Evolutionary conservation across 35 echinoderm and acorn worm genomes (phyloP).

Genomic region (Ophioderma brevispina): DNA sequence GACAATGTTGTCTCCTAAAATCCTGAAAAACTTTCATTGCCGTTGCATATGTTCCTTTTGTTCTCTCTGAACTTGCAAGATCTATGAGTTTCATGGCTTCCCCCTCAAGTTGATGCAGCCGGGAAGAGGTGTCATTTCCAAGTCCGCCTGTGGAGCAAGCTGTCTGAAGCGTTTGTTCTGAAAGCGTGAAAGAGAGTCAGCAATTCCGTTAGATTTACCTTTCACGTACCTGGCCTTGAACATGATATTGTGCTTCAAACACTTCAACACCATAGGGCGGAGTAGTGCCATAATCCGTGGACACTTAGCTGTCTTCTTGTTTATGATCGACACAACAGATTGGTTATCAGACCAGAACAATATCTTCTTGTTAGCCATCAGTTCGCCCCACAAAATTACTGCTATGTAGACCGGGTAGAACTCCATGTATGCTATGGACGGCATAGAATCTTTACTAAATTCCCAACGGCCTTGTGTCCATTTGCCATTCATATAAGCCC

Average conservation of each 20-base stretch:
- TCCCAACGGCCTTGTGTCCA: constrained; percentile 42
- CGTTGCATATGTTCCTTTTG: not conserved
- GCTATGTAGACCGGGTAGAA: not conserved
- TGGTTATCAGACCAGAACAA: constrained; percentile 33
- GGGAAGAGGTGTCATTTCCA: not conserved
- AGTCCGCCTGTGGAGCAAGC: constrained; percentile 11
- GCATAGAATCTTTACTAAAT: not conserved
- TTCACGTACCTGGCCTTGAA: constrained; percentile 35
- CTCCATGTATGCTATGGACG: not conserved
- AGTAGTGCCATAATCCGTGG: constrained; percentile 39
- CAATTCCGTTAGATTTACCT: constrained; percentile 28
- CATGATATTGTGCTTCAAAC: constrained; percentile 38
- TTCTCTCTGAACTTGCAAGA: not conserved
- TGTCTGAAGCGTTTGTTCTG: constrained; percentile 32
- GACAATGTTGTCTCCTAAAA: not conserved
- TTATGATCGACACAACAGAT: constrained; percentile 26
- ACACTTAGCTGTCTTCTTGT: constrained; percentile 42
- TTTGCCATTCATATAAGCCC: not conserved
- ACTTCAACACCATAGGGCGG: not conserved
- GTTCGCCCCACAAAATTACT: not conserved
- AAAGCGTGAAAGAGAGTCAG: constrained; percentile 56
- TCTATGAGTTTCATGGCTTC: not conserved
- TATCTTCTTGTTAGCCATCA: not conserved
- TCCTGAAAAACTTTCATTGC: not conserved
- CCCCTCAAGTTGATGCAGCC: not conserved